Percentiles rank a stretch among this genome's conserved stretches.
Conservation (phyloP, 2,797 vertebrate species). For the Xenopus petersii region DNA sequence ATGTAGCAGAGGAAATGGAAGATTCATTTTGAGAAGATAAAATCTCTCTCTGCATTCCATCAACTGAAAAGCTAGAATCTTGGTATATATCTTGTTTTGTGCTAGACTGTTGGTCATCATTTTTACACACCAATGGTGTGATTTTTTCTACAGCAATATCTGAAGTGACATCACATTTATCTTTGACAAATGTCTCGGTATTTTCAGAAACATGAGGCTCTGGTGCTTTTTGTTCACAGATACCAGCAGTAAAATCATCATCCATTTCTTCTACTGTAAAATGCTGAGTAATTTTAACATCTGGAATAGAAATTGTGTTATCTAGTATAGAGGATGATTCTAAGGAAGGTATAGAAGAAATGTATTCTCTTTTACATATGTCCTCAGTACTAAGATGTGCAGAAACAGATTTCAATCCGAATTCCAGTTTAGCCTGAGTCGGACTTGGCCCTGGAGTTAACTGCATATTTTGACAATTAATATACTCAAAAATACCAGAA, state of each 20-base stretch:
- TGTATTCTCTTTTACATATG: slow-evolving; percentile 65
- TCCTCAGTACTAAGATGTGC: slow-evolving; percentile 59
- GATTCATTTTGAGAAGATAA: slow-evolving; percentile 46
- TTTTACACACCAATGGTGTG: slow-evolving; percentile 59
- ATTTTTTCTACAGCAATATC: slow-evolving; percentile 66
- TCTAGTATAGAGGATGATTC: slow-evolving; percentile 71
- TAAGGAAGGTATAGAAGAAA: slow-evolving; percentile 65
- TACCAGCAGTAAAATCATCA: slow-evolving; percentile 80
- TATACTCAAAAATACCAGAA: slow-evolving; percentile 71
- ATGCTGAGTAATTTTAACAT: slow-evolving; percentile 97
- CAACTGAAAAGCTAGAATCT: not conserved
- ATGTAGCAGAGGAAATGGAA: too few species aligned
- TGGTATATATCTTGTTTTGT: slow-evolving; percentile 53
- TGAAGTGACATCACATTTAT: slow-evolving; percentile 57
- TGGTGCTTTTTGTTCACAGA: slow-evolving; percentile 74
- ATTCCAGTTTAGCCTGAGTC: slow-evolving; percentile 69
- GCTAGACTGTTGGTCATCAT: slow-evolving; percentile 64
- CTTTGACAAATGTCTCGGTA: slow-evolving; percentile 62
- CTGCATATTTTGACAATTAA: slow-evolving; percentile 79
- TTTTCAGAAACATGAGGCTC: slow-evolving; percentile 65
- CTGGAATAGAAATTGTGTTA: slow-evolving; percentile 88
- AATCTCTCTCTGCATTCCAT: slow-evolving; percentile 27
- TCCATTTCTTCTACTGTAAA: slow-evolving; percentile 93
- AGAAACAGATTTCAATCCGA: slow-evolving; percentile 64
- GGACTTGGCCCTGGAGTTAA: slow-evolving; percentile 84